phyloP scores from a whole-genome alignment of 2,113 vertebrate genomes.

The Chlorodrepanis virens region DNA sequence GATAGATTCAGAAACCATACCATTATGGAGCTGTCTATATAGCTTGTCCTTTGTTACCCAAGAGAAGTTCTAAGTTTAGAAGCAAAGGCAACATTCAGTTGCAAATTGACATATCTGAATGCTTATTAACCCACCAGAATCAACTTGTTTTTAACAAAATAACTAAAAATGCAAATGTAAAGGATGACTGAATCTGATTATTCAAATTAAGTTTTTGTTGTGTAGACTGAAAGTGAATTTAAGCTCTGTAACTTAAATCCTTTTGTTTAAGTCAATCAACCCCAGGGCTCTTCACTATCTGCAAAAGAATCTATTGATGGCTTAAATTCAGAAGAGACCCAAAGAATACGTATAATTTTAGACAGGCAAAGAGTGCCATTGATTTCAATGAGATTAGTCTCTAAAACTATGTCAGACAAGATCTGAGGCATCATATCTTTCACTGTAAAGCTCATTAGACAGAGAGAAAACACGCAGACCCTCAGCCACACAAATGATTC shows the following conservation, averaged over 20 bases:
- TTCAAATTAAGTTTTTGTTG: not conserved
- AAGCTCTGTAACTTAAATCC: not conserved
- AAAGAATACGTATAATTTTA: not conserved
- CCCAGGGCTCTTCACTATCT: not conserved
- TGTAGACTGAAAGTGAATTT: not conserved
- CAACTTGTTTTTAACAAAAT: not conserved
- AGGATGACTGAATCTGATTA: not conserved
- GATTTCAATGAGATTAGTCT: conserved; percentile 8
- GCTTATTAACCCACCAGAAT: not conserved
- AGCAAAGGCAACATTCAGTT: not conserved
- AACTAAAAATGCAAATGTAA: conserved; percentile 12
- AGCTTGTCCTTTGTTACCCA: not conserved
- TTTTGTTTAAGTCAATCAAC: not conserved
- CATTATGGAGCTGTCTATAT: not conserved
- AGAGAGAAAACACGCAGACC: not conserved
- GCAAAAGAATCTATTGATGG: not conserved
- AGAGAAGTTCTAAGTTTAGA: not conserved
- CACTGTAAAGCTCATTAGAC: not conserved
- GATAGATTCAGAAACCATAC: not conserved
- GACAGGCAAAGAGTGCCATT: not conserved
- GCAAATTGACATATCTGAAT: not conserved
- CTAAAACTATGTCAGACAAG: not conserved
- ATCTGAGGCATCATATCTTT: not conserved
- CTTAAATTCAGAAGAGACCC: not conserved
- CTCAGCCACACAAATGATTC: not conserved